Base-by-base conservation (phyloP, 1,140 invertebrate species). In the Megalonaias nervosa region DNA sequence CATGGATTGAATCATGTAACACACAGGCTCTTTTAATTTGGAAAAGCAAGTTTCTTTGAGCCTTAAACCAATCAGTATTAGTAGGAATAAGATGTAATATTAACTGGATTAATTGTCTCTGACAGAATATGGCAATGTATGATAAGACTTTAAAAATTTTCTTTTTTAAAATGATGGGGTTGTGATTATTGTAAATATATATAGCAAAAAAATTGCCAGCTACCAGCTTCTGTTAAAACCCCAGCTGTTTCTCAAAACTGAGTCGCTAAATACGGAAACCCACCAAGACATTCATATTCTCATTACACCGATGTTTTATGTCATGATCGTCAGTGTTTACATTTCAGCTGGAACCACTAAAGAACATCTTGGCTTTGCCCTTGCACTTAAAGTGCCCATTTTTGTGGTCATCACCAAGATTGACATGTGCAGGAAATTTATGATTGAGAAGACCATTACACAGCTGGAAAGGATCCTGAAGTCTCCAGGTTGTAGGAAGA, bases 351-450 rank as follows among this genome's bases (percentile, higher is more conserved):
- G 98, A 61, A 99, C 99, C 95, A 99, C 98, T 1, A 99, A 99
- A 91, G 98, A 99, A 92, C 98, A 99, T 93, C 92, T 99, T 23
- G 98, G 98, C 17, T 93, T 99, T 72, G 97, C 98, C 19, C 92
- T 99, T 75, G 98, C 98, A 0, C 92, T 99, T 19, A 96, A 95
- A 26, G 97, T 99, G 61, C 99, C 98, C 17, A 97, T 99, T n/a
- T 99, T 99, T 93, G 97, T 99, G 60, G 98, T 99, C 1, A 96
- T 99, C 17, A 98, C 96, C 23, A 99, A 99, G 93, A 98, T 99
- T 83, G 99, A 99, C 90, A 99, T 99, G 98, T 99, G 98, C 91
- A 98, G 98, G 16, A 94, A 95, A 57, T 98, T 98, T 91, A 94
- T 99, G 67, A 92, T 99, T n/a, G 94, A 97, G 92, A 97, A 98